A percentile compares a stretch with the other conserved stretches of the same genome.
These are phyloP conservation scores for Crocallis elinguaria DNA, from an alignment of 2,888 invertebrate species.

Conservation along the genomic window DNA sequence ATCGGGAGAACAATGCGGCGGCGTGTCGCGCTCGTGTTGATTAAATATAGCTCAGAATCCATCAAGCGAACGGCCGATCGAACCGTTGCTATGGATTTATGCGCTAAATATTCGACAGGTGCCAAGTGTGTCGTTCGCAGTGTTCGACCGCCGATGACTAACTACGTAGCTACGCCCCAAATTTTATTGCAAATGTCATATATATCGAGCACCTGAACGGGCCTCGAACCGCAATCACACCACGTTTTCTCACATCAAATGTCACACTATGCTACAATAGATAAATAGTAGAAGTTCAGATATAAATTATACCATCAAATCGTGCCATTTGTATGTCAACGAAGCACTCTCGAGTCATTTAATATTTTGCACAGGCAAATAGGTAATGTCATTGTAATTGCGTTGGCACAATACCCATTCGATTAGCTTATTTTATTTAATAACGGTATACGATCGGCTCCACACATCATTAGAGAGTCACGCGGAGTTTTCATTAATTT, in stretches of 20 bases:
- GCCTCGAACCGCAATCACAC: conserved; percentile 36
- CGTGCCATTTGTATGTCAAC: conserved; percentile 34
- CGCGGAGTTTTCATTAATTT: conserved; percentile 70
- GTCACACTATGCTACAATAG: conserved; percentile 10
- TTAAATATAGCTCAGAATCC: conserved; percentile 84
- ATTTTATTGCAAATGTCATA: conserved; percentile 84
- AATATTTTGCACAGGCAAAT: conserved; percentile 40
- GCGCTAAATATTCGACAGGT: conserved; percentile 84
- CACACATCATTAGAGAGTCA: conserved; percentile 68
- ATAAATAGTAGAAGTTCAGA: conserved; percentile 2
- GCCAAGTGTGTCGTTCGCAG: conserved; percentile 84
- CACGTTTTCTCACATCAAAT: conserved; percentile 2
- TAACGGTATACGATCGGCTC: conserved; percentile 63
- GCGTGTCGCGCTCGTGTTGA: conserved; percentile 73
- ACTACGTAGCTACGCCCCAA: conserved; percentile 83
- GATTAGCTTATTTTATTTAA: conserved; percentile 47
- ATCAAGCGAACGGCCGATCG: conserved; percentile 77
- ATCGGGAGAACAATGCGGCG: conserved; percentile 78
- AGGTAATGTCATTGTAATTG: conserved; percentile 41
- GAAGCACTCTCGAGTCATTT: conserved; percentile 29
- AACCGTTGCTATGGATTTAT: conserved; percentile 82
- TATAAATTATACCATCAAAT: conserved; percentile 21
- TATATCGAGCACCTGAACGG: conserved; percentile 78
- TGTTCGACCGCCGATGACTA: conserved; percentile 83
- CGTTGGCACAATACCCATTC: conserved; percentile 39